Conservation (phyloP, 2,113 vertebrate genomes). For the Cottus gobio region DNA sequence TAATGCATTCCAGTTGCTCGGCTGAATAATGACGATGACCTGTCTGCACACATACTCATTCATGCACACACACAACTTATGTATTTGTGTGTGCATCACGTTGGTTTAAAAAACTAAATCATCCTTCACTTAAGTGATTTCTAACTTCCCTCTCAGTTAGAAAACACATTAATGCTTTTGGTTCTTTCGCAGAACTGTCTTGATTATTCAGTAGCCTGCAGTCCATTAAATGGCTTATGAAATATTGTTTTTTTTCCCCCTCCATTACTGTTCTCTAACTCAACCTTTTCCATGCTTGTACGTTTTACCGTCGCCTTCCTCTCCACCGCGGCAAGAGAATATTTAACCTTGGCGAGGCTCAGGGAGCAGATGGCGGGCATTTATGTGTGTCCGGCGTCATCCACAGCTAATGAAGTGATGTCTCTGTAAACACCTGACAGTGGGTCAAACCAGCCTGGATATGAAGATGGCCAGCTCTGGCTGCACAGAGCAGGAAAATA, state of each 20-base stretch:
- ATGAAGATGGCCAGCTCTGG: conserved; percentile 51
- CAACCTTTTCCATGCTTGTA: conserved; percentile 41
- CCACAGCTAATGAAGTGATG: conserved; percentile 81
- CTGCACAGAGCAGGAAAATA: conserved; percentile 43
- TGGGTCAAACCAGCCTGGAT: conserved; percentile 63
- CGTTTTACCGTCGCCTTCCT: conserved; percentile 34
- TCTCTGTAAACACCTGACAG: conserved; percentile 84
- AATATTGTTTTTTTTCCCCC: conserved; percentile 6
- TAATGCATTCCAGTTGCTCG: conserved; percentile 16
- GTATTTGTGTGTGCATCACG: background rate
- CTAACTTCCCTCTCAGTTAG: conserved; percentile 2
- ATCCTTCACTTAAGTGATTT: conserved; percentile 5
- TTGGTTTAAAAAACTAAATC: conserved; percentile 29
- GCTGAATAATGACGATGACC: background rate
- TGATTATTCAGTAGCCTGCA: conserved; percentile 33
- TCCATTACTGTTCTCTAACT: conserved; percentile 23
- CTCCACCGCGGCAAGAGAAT: conserved; percentile 53
- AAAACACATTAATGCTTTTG: conserved; percentile 3
- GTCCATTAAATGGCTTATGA: conserved; percentile 24
- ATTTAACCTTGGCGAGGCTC: conserved; percentile 80
- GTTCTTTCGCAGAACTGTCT: background rate
- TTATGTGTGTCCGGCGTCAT: conserved; percentile 76
- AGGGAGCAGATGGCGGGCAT: conserved; percentile 79
- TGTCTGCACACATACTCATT: background rate
- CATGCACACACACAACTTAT: background rate